phyloP scores from a whole-genome alignment of 2,113 vertebrate genomes.

The Anhinga anhinga region DNA sequence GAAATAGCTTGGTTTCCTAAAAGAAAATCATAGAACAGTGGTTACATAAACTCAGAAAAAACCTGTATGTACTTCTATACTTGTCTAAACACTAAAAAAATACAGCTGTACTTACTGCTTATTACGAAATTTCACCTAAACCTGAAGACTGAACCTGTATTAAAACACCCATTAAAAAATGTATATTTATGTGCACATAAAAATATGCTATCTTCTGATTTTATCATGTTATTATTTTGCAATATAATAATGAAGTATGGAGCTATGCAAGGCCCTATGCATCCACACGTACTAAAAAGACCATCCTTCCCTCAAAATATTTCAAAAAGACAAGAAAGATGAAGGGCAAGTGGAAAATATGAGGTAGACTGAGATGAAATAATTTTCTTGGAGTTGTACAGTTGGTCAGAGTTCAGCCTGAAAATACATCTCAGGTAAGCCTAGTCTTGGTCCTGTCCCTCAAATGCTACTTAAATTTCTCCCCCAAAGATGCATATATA shows the following conservation, averaged over 20 bases:
- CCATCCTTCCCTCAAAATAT: background rate
- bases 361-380: background rate
- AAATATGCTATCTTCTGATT: background rate
- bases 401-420: background rate
- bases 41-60: background rate
- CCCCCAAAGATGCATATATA: background rate
- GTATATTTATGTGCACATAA: background rate
- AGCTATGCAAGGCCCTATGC: background rate
- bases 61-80: background rate
- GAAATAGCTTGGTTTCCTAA: constrained; percentile 32
- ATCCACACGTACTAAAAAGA: background rate
- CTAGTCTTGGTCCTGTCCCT: background rate
- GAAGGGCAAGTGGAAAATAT: background rate
- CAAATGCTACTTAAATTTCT: background rate
- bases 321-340: background rate
- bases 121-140: background rate
- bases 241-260: background rate
- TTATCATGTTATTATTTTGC: background rate
- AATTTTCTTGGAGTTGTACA: background rate
- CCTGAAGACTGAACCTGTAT: background rate
- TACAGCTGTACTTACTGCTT: background rate
- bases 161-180: background rate
- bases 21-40: background rate
- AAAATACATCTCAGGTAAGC: background rate
- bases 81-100: background rate